Percentiles rank a stretch among this genome's conserved stretches.
Evolutionary conservation across 1,140 invertebrate genomes (phyloP).

Genomic region (Drosophila sp.): DNA sequence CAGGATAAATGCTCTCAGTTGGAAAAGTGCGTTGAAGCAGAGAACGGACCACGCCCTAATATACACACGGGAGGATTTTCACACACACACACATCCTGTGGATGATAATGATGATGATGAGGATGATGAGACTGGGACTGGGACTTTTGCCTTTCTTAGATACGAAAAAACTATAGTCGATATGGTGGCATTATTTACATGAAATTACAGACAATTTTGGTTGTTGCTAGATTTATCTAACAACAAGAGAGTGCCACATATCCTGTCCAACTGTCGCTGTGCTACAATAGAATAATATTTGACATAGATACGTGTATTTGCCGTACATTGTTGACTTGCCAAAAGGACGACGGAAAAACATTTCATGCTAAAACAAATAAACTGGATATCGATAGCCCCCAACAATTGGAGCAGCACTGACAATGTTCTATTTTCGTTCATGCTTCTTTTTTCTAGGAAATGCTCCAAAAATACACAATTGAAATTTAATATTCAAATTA

Average conservation of each 20-base stretch:
- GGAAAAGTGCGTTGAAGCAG: slow-evolving; percentile 55
- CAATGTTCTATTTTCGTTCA: not conserved
- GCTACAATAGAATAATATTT: slow-evolving; percentile 15
- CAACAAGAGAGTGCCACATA: slow-evolving; percentile 33
- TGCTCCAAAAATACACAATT: not conserved
- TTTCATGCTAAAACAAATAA: slow-evolving; percentile 1
- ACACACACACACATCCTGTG: slow-evolving; percentile 18
- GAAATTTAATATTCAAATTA: slow-evolving; percentile 4
- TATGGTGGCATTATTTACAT: slow-evolving; percentile 45
- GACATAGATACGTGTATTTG: slow-evolving; percentile 27
- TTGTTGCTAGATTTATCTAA: slow-evolving; percentile 9
- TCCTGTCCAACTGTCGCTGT: slow-evolving; percentile 33
- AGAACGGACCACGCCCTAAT: slow-evolving; percentile 23
- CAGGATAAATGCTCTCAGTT: slow-evolving; percentile 59
- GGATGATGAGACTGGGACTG: slow-evolving; percentile 35
- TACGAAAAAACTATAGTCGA: slow-evolving; percentile 24
- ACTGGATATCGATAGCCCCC: not conserved
- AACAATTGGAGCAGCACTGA: not conserved
- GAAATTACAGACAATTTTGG: slow-evolving; percentile 34
- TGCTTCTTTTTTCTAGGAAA: not conserved
- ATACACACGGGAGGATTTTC: slow-evolving; percentile 26
- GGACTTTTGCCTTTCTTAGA: slow-evolving; percentile 34
- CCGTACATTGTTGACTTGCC: slow-evolving; percentile 15
- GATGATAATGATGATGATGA: not conserved
- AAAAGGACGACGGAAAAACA: slow-evolving; percentile 1